Evolutionary conservation across 2,797 vertebrate species (phyloP).

Genomic region (Fistularia commersonii): DNA sequence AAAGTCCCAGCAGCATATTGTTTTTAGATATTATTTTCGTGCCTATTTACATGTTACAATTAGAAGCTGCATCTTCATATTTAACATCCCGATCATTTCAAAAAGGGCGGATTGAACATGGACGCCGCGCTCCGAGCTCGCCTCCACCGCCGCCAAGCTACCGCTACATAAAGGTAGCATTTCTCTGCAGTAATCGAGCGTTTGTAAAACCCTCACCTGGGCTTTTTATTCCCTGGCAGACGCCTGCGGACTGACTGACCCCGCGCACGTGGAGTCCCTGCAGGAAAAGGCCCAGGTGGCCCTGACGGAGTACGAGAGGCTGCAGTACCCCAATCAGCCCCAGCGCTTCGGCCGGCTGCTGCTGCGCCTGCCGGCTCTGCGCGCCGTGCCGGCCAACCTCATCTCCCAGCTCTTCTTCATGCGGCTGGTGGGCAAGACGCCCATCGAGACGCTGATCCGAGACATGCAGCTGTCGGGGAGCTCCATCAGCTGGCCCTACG

Average conservation of each 20-base stretch:
- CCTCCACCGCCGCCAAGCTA: too few species aligned
- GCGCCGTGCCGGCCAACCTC: slow-evolving; percentile 89
- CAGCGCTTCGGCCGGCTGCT: slow-evolving; percentile 91
- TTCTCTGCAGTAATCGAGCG: too few species aligned
- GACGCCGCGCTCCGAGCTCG: too few species aligned
- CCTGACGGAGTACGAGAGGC: slow-evolving; percentile 87
- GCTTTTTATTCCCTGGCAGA: too few species aligned
- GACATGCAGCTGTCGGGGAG: slow-evolving; percentile 98
- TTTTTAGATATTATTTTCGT: too few species aligned
- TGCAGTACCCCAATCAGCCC: slow-evolving; percentile 90
- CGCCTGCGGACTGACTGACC: slow-evolving; percentile 90
- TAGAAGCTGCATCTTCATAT: too few species aligned
- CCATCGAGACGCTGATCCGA: slow-evolving; percentile 94
- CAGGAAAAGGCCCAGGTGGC: slow-evolving; percentile 97
- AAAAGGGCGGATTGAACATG: too few species aligned
- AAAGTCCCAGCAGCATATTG: too few species aligned
- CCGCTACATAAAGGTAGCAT: too few species aligned
- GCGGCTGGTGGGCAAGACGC: slow-evolving; percentile 94
- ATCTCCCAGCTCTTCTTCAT: slow-evolving; percentile 98
- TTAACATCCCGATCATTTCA: too few species aligned
- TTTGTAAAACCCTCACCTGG: too few species aligned
- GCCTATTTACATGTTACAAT: too few species aligned
- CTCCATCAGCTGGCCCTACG: slow-evolving; percentile 95
- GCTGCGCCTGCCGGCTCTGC: slow-evolving; percentile 88
- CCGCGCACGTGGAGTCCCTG: slow-evolving; percentile 86